Base-by-base conservation (phyloP, 2,113 vertebrate genomes). In the Tyrannus savana region DNA sequence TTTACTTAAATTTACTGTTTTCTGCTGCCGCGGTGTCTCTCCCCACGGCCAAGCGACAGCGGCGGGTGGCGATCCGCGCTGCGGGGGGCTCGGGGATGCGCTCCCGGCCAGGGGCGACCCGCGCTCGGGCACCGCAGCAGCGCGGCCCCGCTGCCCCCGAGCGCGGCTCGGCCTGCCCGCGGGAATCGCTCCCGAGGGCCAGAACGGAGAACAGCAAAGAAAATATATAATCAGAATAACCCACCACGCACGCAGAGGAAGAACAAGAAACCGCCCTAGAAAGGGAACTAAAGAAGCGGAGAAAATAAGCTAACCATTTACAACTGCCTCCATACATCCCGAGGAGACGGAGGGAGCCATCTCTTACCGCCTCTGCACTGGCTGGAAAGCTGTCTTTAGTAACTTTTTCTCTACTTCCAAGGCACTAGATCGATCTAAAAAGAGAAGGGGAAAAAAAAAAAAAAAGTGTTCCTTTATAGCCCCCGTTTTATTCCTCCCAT, bases 331-430 rank as follows among this genome's bases (percentile, higher is more conserved):
- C 39, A 60, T 31, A 77, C 76, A 90, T 74, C 89, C 83, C 76
- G 87, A 79, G 93, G 87, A 96, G 95, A 87, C 87, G 59, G 95
- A 83, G 88, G 69, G 97, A 98, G 97, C 97, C 97, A 97, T 94
- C 88, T 98, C 98, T 99, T 98, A 98, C 98, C 98, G 97, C 98
- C 98, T 99, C 97, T 98, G 98, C 98, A 99, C 98, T 89, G 99
- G 98, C 94, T 98, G 98, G 97, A 98, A 99, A 98, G 98, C 98
- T 98, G 98, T 98, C 98, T 98, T 98, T 97, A 98, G 97, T 97
- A 98, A 98, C 98, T 98, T 99, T 98, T 98, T 98, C 97, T 99
- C 98, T 98, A 98, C 98, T 98, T 99, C 98, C 99, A 99, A 99
- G 99, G 99, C 99, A 99, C 99, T 99, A 98, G 98, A 98, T 98